Percentiles rank a stretch among this genome's conserved stretches.
Conservation (phyloP, 2,113 vertebrate genomes). For the Electrona antarctica region DNA sequence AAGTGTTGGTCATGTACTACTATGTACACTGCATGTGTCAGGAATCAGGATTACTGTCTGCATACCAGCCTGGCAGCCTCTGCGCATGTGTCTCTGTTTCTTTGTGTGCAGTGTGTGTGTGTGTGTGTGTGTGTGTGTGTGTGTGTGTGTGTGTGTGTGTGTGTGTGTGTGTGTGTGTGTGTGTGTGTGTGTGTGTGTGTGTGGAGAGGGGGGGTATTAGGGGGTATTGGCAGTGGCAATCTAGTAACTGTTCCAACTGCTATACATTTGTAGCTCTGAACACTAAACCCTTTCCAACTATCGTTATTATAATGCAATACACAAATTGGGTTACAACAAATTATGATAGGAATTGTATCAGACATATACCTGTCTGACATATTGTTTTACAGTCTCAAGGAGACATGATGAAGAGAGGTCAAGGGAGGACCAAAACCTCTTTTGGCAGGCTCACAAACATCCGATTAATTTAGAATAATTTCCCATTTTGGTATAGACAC, state of each 20-base stretch:
- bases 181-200: slow-evolving; percentile 41
- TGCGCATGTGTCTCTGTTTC: background rate
- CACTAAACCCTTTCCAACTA: slow-evolving; percentile 7
- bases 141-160: background rate
- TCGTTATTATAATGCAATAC: background rate
- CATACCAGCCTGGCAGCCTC: slow-evolving; percentile 53
- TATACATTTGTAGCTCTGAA: slow-evolving; percentile 4
- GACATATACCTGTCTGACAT: background rate
- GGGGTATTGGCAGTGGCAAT: background rate
- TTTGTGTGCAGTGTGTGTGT: slow-evolving; percentile 12
- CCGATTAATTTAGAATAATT: background rate
- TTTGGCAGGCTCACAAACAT: background rate
- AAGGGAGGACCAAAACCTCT: background rate
- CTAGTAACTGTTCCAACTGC: slow-evolving; percentile 11
- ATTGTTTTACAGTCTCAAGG: background rate
- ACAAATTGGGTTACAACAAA: background rate
- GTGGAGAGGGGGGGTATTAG: background rate
- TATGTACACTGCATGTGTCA: slow-evolving; percentile 11
- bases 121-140: slow-evolving; percentile 38
- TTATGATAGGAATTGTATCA: background rate
- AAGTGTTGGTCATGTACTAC: slow-evolving; percentile 16
- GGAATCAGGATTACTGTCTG: slow-evolving; percentile 38
- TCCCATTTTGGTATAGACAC: background rate
- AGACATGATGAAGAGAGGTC: background rate
- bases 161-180: slow-evolving; percentile 32